Evolutionary conservation across 2,113 vertebrate genomes (phyloP), one percentile per base, ranked within the genome.

Genomic region (Oryzias melastigma): DNA sequence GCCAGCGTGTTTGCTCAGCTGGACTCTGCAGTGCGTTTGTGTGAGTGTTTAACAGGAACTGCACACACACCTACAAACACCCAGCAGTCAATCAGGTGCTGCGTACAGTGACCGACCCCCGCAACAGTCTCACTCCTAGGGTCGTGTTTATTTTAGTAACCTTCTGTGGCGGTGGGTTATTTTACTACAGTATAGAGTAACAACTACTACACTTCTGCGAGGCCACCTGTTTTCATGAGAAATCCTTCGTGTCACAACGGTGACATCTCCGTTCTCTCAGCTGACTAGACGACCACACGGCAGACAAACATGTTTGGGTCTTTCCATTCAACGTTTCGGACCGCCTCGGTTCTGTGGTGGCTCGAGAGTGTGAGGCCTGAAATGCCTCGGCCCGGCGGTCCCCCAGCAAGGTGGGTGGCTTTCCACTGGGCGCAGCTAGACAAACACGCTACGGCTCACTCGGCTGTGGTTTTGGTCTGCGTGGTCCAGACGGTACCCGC

Each of bases 1-100:
- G 74, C 74, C 58, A 77, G 71, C 76, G 85, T 92, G 87, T 92
- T 92, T 92, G 85, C 79, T 92, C 90, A 92, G 92, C 92, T 93
- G 92, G 87, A 65, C 57, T 68, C 61, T 14, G 47, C 69, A 54
- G 79, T 76, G 57, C 48, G 67, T 19, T 78, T 78, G 73, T 75
- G 79, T 71, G 54, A 77, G 71, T 75, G 61, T 50, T 62, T 22
- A 56, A 18, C 19, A 35, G 52, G 69, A 75, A 67, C 16, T 64
- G 59, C 35, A 67, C 72, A 75, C 70, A 72, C 52, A 57, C 67
- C 56, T 55, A 68, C 58, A 74, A 50, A 50, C 46, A 68, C 45
- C 45, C 60, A 50, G 40, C 67, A 46, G 56, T 62, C 66, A 49
- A 64, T 69, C 48, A 70, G 54, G 40, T 7, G 27, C 67, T 75